Percentiles rank a stretch among this genome's conserved stretches.
These are phyloP conservation scores for Timema podura DNA, from an alignment of 2,888 invertebrate species.

Conservation along the genomic window DNA sequence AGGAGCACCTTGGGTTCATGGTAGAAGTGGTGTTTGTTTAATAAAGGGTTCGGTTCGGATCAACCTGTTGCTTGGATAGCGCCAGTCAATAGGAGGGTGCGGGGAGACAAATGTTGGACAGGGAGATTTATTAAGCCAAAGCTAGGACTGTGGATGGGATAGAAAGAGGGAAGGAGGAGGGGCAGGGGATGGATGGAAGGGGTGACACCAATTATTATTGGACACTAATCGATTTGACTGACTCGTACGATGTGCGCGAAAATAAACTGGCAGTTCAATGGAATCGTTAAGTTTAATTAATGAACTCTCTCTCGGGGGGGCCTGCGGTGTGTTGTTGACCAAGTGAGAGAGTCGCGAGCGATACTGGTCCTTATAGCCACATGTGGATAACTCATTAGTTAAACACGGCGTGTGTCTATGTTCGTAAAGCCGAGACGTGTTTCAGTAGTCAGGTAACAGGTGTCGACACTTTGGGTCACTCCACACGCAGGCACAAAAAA, in stretches of 20 bases:
- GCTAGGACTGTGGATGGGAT: slow-evolving; percentile 29
- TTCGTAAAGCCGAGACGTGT: not conserved
- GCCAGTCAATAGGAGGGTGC: not conserved
- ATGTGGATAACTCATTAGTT: not conserved
- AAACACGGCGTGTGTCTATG: not conserved
- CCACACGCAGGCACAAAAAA: too few relatives aligned
- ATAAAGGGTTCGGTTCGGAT: not conserved
- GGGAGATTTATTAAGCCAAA: slow-evolving; percentile 10
- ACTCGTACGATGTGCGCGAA: slow-evolving; percentile 7
- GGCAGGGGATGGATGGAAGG: slow-evolving; percentile 23
- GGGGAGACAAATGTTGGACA: slow-evolving; percentile 2
- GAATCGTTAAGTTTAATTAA: slow-evolving; percentile 27
- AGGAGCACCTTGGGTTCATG: too few relatives aligned
- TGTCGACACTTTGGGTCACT: not conserved
- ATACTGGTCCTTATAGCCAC: too few relatives aligned
- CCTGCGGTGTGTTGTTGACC: not conserved
- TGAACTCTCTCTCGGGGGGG: slow-evolving; percentile 14
- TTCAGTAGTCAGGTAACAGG: not conserved
- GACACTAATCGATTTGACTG: slow-evolving; percentile 30
- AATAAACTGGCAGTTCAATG: slow-evolving; percentile 23
- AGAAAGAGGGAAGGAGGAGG: slow-evolving; percentile 23
- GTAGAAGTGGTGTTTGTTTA: too few relatives aligned
- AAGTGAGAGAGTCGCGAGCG: not conserved
- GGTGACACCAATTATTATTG: slow-evolving; percentile 30
- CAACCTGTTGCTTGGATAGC: slow-evolving; percentile 19